Evolutionary conservation across 2,888 invertebrate species (phyloP), one percentile per base, ranked within the genome.

Genomic region (Clunio marinus): DNA sequence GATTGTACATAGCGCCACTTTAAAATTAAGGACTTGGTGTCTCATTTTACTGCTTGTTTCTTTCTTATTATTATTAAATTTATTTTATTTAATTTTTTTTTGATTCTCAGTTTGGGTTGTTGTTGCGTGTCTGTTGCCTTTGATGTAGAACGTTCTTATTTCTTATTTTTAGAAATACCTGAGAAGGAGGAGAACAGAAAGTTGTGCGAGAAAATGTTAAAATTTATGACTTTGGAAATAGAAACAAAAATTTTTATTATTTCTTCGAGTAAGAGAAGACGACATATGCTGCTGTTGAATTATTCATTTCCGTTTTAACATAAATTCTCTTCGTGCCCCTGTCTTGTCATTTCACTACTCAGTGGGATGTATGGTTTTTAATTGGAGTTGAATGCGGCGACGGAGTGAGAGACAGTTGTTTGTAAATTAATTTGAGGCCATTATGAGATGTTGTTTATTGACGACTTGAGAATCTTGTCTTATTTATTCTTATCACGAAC

Each of bases 291-390:
- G 51, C 66, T 66, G 66, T 66, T 66, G 66, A 66, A 66, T 66
- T 55, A 66, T 66, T 66, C 66, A 66, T 66, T 66, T 66, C 66
- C 66, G 66, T 45, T 66, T 66, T 66, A 66, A 66, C 66, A 66
- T 66, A 66, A 66, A 66, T 66, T 66, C 35, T 66, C 55, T 66
- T 59, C 66, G 55, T 66, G 51, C 66, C 65, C 45, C 65, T 65
- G 55, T 66, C 66, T 66, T 66, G 66, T 66, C 66, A 66, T 28
- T 66, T 51, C 45, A 55, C 28, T 66, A 15, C 65, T 27, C 55
- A 55, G 66, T 66, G 66, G 66, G 66, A 66, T 66, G 66, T 66
- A 66, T 66, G 66, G 66, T 66, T 66, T 66, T 66, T 66, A 66
- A 66, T 66, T 66, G 66, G 66, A 66, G 32, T 51, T 55, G 27